Percentiles rank a stretch among this genome's conserved stretches.
These are phyloP conservation scores for Lucilia sericata DNA, from an alignment of 1,140 invertebrate genomes.

Conservation along the genomic window DNA sequence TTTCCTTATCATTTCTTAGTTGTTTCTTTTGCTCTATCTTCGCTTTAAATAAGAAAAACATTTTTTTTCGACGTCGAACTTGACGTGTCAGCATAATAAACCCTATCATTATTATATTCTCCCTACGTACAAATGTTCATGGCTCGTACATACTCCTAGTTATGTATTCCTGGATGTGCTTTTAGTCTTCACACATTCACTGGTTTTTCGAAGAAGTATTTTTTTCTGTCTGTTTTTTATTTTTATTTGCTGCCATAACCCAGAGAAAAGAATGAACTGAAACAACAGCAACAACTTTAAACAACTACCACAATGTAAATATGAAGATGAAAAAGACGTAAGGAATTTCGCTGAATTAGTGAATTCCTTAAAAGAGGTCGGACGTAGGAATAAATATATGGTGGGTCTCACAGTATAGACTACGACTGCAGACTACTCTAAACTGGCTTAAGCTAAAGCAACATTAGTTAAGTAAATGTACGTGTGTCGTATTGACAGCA, in stretches of 20 bases:
- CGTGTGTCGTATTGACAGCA: neutral
- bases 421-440: too few species aligned
- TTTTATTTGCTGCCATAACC: neutral
- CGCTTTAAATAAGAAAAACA: neutral
- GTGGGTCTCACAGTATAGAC: too few species aligned
- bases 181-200: constrained; percentile 10
- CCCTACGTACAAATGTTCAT: neutral
- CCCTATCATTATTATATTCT: constrained; percentile 33
- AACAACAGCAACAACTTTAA: neutral
- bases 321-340: constrained; percentile 21
- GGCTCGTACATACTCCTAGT: neutral
- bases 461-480: too few species aligned
- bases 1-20: neutral
- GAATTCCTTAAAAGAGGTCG: constrained; percentile 38
- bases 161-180: neutral
- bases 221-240: neutral
- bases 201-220: neutral
- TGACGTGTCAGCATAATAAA: constrained; percentile 42
- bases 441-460: neutral
- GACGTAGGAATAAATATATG: neutral
- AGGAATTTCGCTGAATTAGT: constrained; percentile 40
- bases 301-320: neutral
- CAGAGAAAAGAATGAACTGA: constrained; percentile 6
- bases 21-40: neutral
- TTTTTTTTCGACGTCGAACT: constrained; percentile 36